Percentiles rank a stretch among this genome's conserved stretches.
These are phyloP conservation scores for Caenorhabditis uteleia DNA, from an alignment of 2,888 invertebrate species.

Conservation along the genomic window DNA sequence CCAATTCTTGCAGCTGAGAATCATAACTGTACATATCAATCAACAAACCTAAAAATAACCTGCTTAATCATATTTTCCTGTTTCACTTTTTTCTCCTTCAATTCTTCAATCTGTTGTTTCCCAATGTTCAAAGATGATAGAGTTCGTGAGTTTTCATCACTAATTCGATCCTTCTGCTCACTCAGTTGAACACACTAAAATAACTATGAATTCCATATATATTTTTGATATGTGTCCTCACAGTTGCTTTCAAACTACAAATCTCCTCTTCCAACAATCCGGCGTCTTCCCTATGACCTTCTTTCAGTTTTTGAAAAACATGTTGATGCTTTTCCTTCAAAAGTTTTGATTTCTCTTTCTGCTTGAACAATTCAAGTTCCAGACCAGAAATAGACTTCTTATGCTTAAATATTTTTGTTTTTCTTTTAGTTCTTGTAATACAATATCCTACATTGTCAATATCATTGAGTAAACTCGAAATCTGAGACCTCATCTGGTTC, in stretches of 20 bases:
- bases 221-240: conserved; percentile 4
- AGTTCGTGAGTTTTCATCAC: conserved; percentile 34
- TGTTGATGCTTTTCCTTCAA: conserved; percentile 14
- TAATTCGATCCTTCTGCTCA: conserved; percentile 34
- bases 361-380: conserved; percentile 4
- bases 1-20: conserved; percentile 15
- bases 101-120: conserved; percentile 29
- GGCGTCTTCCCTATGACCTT: conserved; percentile 25
- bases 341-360: conserved; percentile 8
- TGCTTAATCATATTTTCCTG: conserved; percentile 23
- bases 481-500: conserved; percentile 11
- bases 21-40: not conserved
- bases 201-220: not conserved
- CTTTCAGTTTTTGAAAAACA: conserved; percentile 13
- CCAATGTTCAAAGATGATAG: conserved; percentile 16
- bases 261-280: conserved; percentile 43
- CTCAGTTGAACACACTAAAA: conserved; percentile 44
- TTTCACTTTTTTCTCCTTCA: conserved; percentile 16
- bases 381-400: conserved; percentile 12
- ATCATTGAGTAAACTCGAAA: conserved; percentile 5
- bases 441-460: conserved; percentile 13
- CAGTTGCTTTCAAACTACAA: conserved; percentile 49
- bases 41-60: conserved; percentile 7
- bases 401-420: conserved; percentile 7
- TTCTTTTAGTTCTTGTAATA: not conserved